Conservation (phyloP, 2,797 vertebrate species). For the Malacoctenus gilli region DNA sequence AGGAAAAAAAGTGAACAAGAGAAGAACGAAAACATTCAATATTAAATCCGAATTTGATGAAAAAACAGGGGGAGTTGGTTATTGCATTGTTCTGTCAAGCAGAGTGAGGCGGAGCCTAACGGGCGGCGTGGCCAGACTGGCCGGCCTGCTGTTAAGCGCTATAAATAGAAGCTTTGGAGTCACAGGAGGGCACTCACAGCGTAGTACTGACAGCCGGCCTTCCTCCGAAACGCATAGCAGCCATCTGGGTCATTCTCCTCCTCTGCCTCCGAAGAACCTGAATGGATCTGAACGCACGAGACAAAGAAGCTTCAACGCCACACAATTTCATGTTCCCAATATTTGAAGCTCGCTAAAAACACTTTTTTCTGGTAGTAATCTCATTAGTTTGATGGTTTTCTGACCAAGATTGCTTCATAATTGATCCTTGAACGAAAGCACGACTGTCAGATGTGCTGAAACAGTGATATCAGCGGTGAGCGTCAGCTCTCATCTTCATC, state of each 20-base stretch:
- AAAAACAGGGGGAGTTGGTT: constrained; percentile 4
- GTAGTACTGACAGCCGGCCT: constrained; percentile 97
- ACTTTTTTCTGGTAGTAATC: too few relatives aligned
- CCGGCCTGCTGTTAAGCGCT: constrained; percentile 44
- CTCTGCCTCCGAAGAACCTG: constrained; percentile 96
- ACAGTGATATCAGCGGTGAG: too few relatives aligned
- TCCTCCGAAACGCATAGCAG: constrained; percentile 95
- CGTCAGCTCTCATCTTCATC: too few relatives aligned
- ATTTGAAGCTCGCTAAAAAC: too few relatives aligned
- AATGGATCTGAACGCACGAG: constrained; percentile 85
- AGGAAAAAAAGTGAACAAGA: not conserved
- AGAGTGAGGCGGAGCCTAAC: constrained; percentile 32
- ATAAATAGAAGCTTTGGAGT: constrained; percentile 66
- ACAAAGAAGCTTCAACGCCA: not conserved
- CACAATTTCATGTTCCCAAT: not conserved
- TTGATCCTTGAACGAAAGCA: too few relatives aligned
- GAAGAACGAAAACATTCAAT: too few relatives aligned
- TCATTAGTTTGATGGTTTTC: too few relatives aligned
- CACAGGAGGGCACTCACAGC: constrained; percentile 86
- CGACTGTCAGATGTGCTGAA: too few relatives aligned
- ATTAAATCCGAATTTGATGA: constrained; percentile 18
- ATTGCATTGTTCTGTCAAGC: constrained; percentile 40
- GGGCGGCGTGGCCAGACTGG: constrained; percentile 47
- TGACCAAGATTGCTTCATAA: too few relatives aligned
- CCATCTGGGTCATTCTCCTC: constrained; percentile 99